Conservation (phyloP, 92 coral and sea anemone genomes). For the Scolanthus callimorphus region DNA sequence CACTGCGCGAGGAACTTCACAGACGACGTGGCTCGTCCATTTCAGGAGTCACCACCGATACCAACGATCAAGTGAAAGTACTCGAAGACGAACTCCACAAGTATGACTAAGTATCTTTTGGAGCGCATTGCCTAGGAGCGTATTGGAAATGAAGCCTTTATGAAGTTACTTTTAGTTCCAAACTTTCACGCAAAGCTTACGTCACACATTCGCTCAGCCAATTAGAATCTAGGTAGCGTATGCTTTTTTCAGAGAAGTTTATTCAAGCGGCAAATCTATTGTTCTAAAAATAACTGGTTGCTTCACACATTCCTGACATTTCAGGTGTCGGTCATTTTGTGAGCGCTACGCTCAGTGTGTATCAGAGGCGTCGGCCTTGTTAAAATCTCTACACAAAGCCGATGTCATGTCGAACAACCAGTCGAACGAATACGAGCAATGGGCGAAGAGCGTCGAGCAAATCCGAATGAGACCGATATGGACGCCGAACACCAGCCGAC, state of each 20-base stretch:
- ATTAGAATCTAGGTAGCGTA: too few relatives aligned
- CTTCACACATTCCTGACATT: not conserved
- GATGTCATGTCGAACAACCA: conserved; percentile 72
- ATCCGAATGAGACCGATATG: conserved; percentile 49
- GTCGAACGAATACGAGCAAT: conserved; percentile 65
- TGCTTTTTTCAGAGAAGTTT: too few relatives aligned
- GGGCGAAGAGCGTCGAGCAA: conserved; percentile 70
- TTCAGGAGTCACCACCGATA: conserved; percentile 35
- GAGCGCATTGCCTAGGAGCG: too few relatives aligned
- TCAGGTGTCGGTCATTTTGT: conserved; percentile 62
- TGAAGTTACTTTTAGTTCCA: too few relatives aligned
- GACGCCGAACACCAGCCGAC: conserved; percentile 53
- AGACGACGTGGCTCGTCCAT: conserved; percentile 71
- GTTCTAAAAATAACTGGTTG: too few relatives aligned
- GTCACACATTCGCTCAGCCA: too few relatives aligned
- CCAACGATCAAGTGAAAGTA: conserved; percentile 44
- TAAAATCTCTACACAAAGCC: conserved; percentile 63
- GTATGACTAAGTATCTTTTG: too few relatives aligned
- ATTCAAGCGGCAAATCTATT: too few relatives aligned
- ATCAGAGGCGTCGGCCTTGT: conserved; percentile 59
- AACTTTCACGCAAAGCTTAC: too few relatives aligned
- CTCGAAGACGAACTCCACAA: conserved; percentile 70
- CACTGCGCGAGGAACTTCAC: conserved; percentile 94
- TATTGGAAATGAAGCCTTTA: too few relatives aligned
- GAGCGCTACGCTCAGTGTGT: conserved; percentile 57